Percentiles rank a stretch among this genome's conserved stretches.
These are phyloP conservation scores for Podarcis raffonei DNA, from an alignment of 2,113 vertebrate genomes.

Conservation along the genomic window DNA sequence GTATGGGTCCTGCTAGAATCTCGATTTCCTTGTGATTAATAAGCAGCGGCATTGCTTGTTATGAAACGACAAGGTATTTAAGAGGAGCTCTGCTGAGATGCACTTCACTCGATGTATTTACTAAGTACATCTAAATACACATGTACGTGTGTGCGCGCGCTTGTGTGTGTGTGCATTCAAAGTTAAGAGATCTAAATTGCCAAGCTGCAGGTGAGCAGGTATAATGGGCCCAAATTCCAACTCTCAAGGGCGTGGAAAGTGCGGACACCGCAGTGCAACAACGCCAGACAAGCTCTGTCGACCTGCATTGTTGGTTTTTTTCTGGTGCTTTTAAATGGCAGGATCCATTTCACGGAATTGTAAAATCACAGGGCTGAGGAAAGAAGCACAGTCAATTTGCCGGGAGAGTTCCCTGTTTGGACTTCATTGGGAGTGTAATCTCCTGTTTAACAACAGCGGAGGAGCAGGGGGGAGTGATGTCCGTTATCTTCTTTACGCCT, in stretches of 20 bases:
- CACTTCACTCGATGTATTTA: conserved; percentile 1
- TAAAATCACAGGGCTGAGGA: not conserved
- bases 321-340: not conserved
- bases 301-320: not conserved
- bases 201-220: not conserved
- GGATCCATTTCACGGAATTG: not conserved
- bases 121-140: conserved; percentile 1
- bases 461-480: fast-evolving
- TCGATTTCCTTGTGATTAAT: not conserved
- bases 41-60: conserved; percentile 3
- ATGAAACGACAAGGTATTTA: conserved; percentile 20
- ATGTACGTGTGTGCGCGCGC: not conserved
- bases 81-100: not conserved
- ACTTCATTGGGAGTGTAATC: not conserved
- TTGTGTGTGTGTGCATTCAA: not conserved
- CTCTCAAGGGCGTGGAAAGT: fast-evolving
- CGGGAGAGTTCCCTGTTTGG: not conserved
- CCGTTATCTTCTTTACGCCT: conserved; percentile 42
- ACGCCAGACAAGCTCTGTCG: not conserved
- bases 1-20: not conserved
- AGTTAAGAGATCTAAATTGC: conserved; percentile 14
- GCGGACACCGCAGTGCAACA: fast-evolving
- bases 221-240: not conserved
- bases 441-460: fast-evolving
- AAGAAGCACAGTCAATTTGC: not conserved